These are phyloP conservation scores for Pocillopora grandis DNA, from an alignment of 92 coral and sea anemone genomes.

Conservation along the genomic window DNA sequence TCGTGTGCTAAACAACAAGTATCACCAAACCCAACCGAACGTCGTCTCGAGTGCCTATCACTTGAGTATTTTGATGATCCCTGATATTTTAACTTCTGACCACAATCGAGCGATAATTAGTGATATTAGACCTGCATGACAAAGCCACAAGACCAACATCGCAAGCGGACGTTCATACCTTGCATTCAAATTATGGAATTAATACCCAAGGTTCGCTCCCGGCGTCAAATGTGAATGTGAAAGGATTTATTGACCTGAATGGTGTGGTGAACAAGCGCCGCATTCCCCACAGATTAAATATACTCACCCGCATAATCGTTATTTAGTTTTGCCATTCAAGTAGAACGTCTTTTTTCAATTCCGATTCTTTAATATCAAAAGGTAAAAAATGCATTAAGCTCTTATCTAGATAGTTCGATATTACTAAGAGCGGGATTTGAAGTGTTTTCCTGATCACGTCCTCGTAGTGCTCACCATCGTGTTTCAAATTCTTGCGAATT, in stretches of 20 bases:
- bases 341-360: conserved; percentile 20
- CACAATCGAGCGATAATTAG: conserved; percentile 31
- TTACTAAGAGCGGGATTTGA: background rate
- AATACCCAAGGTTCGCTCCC: conserved; percentile 3
- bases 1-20: conserved; percentile 31
- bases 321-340: conserved; percentile 13
- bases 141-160: conserved; percentile 37
- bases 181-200: background rate
- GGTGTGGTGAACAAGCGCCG: conserved; percentile 4
- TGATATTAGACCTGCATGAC: conserved; percentile 3
- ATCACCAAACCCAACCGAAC: conserved; percentile 20
- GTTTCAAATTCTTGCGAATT: conserved; percentile 2
- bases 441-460: conserved; percentile 39
- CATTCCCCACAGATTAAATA: conserved; percentile 8
- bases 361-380: conserved; percentile 18
- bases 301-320: background rate
- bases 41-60: conserved; percentile 15
- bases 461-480: background rate
- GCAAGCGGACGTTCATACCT: conserved; percentile 11
- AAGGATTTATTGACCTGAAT: background rate
- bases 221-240: conserved; percentile 22
- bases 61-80: conserved; percentile 26
- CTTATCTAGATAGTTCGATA: conserved; percentile 26
- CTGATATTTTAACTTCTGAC: conserved; percentile 23
- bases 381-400: conserved; percentile 4